These are phyloP conservation scores for Setipinna tenuifilis DNA, from an alignment of 2,797 vertebrate genomes.

Conservation along the genomic window DNA sequence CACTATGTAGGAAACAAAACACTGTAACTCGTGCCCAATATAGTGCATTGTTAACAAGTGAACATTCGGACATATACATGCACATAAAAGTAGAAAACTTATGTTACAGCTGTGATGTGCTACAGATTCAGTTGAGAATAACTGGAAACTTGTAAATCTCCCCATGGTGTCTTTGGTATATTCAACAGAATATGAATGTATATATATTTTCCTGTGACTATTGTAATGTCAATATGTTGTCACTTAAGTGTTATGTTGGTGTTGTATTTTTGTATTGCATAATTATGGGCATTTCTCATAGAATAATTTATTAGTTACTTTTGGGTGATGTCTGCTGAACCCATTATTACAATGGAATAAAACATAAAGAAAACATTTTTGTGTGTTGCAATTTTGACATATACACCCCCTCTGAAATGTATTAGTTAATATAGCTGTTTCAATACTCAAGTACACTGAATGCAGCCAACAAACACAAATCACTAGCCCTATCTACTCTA, in stretches of 20 bases:
- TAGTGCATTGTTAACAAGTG: too few species aligned
- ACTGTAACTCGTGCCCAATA: too few species aligned
- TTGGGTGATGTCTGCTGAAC: not conserved
- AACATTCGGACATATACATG: not conserved
- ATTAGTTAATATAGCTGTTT: not conserved
- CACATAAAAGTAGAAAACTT: not conserved
- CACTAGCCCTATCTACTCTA: not conserved
- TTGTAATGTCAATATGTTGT: not conserved
- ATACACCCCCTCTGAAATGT: not conserved
- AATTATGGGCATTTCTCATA: not conserved
- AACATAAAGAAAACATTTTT: not conserved
- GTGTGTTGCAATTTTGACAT: not conserved
- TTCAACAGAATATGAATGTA: slow-evolving; percentile 24
- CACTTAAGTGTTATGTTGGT: not conserved
- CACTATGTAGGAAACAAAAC: too few species aligned
- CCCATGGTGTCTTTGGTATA: slow-evolving; percentile 2
- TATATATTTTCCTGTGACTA: not conserved
- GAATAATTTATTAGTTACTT: slow-evolving; percentile 22
- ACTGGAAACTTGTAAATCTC: not conserved
- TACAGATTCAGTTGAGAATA: not conserved
- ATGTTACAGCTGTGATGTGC: not conserved
- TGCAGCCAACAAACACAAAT: not conserved
- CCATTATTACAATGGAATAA: slow-evolving; percentile 8
- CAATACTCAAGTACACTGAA: not conserved
- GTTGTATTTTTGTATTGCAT: slow-evolving; percentile 1